A percentile compares a stretch with the other conserved stretches of the same genome.
Evolutionary conservation across 2,888 invertebrate genomes (phyloP).

Genomic region (Ichneumoninae sp.): DNA sequence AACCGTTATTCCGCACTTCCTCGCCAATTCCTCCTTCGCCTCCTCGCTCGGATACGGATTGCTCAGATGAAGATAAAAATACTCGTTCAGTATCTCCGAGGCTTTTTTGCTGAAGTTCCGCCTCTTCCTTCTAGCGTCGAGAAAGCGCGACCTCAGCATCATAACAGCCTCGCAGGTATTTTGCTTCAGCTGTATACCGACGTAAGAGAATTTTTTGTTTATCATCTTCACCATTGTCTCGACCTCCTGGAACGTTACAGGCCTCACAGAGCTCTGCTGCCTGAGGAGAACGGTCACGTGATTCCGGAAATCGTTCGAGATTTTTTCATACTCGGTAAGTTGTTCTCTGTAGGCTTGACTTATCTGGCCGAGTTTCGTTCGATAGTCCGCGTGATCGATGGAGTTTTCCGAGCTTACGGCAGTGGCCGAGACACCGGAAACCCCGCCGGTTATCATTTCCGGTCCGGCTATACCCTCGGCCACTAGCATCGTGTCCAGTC

Average conservation of each 20-base stretch:
- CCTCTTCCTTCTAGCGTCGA: slow-evolving; percentile 11
- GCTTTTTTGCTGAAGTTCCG: slow-evolving; percentile 26
- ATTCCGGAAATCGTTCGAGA: slow-evolving; percentile 14
- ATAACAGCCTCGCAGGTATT: slow-evolving; percentile 12
- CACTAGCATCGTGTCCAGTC: slow-evolving; percentile 27
- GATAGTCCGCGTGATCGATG: slow-evolving; percentile 25
- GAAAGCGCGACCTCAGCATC: neutral
- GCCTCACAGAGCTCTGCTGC: slow-evolving; percentile 18
- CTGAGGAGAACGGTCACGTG: slow-evolving; percentile 6
- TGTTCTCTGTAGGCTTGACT: slow-evolving; percentile 16
- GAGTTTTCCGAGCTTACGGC: slow-evolving; percentile 5
- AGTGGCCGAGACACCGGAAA: neutral
- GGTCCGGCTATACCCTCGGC: slow-evolving; percentile 23
- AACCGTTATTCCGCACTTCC: neutral
- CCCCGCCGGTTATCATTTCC: neutral
- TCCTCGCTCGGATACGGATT: slow-evolving; percentile 35
- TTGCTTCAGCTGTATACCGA: slow-evolving; percentile 11
- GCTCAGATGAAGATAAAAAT: slow-evolving; percentile 24
- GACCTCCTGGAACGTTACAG: neutral
- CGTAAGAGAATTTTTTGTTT: slow-evolving; percentile 18
- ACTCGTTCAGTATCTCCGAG: slow-evolving; percentile 15
- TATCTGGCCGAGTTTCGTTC: slow-evolving; percentile 19
- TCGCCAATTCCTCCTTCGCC: slow-evolving; percentile 25
- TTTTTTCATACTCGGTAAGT: slow-evolving; percentile 9
- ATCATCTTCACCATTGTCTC: slow-evolving; percentile 8